Evolutionary conservation across 2,888 invertebrate genomes (phyloP).

Genomic region (Hirudinaria manillensis): DNA sequence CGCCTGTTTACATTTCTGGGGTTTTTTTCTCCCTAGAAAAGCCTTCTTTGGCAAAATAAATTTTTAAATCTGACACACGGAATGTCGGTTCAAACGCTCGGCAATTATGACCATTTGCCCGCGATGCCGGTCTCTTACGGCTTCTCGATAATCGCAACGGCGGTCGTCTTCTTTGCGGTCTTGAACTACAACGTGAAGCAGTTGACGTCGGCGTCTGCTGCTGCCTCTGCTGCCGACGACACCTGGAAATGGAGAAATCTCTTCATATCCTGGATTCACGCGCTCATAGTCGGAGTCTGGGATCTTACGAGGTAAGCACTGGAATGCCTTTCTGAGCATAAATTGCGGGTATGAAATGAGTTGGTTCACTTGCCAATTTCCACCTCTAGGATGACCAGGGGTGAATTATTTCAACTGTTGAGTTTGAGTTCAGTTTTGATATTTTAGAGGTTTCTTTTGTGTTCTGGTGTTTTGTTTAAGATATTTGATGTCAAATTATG

Average conservation of each 20-base stretch:
- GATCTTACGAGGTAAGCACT: conserved; percentile 42
- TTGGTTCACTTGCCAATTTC: not conserved
- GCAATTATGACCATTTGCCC: conserved; percentile 34
- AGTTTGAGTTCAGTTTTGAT: too few relatives aligned
- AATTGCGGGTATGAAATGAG: too few relatives aligned
- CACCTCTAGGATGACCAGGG: too few relatives aligned
- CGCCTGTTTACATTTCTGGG: too few relatives aligned
- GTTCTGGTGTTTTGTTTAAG: too few relatives aligned
- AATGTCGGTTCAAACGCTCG: conserved; percentile 5
- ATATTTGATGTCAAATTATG: too few relatives aligned
- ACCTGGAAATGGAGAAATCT: conserved; percentile 45
- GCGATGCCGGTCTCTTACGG: conserved; percentile 34
- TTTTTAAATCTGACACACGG: too few relatives aligned
- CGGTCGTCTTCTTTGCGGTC: conserved; percentile 32
- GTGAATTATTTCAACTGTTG: too few relatives aligned
- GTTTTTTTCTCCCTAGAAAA: too few relatives aligned
- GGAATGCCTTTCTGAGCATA: not conserved
- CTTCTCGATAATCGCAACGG: conserved; percentile 26
- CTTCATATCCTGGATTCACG: conserved; percentile 46
- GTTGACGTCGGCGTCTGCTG: conserved; percentile 5
- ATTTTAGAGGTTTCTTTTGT: too few relatives aligned
- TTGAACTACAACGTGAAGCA: conserved; percentile 30
- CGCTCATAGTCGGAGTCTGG: conserved; percentile 43
- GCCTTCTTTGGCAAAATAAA: too few relatives aligned
- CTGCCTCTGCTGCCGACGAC: conserved; percentile 31